These are phyloP conservation scores for Torymus aiolomorphi DNA, from an alignment of 2,888 invertebrate genomes.

Conservation along the genomic window DNA sequence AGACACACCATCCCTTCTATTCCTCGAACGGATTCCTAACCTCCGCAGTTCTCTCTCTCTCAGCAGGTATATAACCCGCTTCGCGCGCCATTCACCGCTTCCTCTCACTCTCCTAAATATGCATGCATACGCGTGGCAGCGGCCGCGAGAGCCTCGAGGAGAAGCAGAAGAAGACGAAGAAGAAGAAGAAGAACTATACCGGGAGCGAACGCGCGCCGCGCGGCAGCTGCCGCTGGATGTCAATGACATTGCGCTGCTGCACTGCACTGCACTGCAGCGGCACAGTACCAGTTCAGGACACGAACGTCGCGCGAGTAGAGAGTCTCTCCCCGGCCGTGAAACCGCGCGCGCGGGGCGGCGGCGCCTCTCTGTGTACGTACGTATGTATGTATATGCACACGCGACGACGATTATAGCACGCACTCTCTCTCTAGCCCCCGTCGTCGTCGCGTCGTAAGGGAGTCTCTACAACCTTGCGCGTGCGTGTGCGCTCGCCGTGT, in stretches of 20 bases:
- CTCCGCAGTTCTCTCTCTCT: too few species aligned
- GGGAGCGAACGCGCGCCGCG: conserved; percentile 15
- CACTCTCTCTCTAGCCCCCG: conserved; percentile 3
- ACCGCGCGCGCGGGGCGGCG: conserved; percentile 61
- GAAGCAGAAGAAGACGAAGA: background rate
- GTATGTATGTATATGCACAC: conserved; percentile 53
- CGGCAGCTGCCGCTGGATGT: conserved; percentile 62
- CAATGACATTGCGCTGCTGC: conserved; percentile 66
- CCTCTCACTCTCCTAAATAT: conserved; percentile 22
- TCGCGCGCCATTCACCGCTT: too few species aligned
- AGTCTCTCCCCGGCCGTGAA: conserved; percentile 31
- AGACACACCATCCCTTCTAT: too few species aligned
- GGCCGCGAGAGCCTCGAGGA: too few species aligned
- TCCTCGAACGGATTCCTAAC: too few species aligned
- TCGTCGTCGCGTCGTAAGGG: background rate
- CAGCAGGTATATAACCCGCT: too few species aligned
- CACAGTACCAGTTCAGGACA: conserved; percentile 63
- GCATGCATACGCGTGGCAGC: conserved; percentile 12
- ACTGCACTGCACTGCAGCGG: background rate
- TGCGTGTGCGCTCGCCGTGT: too few species aligned
- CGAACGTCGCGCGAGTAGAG: conserved; percentile 13
- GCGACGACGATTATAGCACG: conserved; percentile 68
- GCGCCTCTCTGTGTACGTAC: too few species aligned
- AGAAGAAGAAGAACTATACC: background rate
- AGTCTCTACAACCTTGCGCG: too few species aligned